Conservation (phyloP, 53 echinoderm and acorn worm genomes). For the Echinometra lucunter region DNA sequence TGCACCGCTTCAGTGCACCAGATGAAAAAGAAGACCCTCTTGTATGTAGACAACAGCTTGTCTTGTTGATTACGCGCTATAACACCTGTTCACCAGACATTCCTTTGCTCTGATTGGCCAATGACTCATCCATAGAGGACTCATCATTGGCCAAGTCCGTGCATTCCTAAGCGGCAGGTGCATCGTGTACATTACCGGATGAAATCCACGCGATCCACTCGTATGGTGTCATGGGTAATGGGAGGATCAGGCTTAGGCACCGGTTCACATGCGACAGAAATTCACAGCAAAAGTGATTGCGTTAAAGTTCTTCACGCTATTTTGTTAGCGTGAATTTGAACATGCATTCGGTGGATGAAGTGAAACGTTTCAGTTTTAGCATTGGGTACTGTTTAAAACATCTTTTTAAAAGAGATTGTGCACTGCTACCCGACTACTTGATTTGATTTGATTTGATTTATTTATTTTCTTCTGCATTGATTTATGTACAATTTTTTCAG, state of each 20-base stretch:
- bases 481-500: too few relatives aligned
- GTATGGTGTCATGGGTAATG: conserved; percentile 8
- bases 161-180: conserved; percentile 47
- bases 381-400: too few relatives aligned
- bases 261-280: not conserved
- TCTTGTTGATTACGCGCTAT: conserved; percentile 46
- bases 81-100: conserved; percentile 52
- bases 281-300: too few relatives aligned
- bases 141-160: not conserved
- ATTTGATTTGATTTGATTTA: too few relatives aligned
- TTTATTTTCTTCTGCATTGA: too few relatives aligned
- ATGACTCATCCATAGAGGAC: conserved; percentile 49
- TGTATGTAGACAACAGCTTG: not conserved
- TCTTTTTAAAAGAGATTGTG: too few relatives aligned
- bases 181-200: conserved; percentile 1
- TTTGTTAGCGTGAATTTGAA: too few relatives aligned
- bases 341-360: too few relatives aligned
- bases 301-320: too few relatives aligned
- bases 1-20: not conserved
- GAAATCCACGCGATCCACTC: conserved; percentile 36
- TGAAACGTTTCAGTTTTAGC: too few relatives aligned
- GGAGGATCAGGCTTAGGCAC: not conserved
- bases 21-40: not conserved
- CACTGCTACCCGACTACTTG: too few relatives aligned
- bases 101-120: conserved; percentile 34